Base-by-base conservation (phyloP, 2,797 vertebrate genomes). In the Sebastolobus altivelis region DNA sequence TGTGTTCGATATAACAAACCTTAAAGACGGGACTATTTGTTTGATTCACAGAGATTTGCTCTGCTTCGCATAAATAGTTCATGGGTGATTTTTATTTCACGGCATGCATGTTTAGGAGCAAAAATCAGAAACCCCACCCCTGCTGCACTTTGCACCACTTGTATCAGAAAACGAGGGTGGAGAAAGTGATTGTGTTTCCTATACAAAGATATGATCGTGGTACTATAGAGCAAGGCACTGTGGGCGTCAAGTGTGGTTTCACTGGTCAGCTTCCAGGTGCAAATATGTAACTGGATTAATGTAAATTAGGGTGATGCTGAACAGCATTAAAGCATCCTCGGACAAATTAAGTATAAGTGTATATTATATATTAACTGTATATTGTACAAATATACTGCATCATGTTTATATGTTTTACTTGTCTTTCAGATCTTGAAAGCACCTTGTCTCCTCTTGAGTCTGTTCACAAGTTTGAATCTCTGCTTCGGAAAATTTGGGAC, bases 391-490 rank as follows among this genome's bases (percentile, higher is more conserved):
- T 22, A 8, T 5, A 61, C 8, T 63, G 4, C 18, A 9, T 40
- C 31, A 60, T 29, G 5, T 31, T 54, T n/a, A 2, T 13, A 8
- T 37, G 6, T 18, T 62, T 69, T n/a, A 31, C 2, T 49, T 63
- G 2, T 49, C 69, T 68, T 73, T n/a, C 85, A 96, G 95, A 96
- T 96, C 86, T 92, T 92, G 88, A 93, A 93, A 90, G 88, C 91
- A 90, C 82, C 94, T 95, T 95, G 93, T 92, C 87, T 96, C 93
- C 82, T 94, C 88, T 82, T 95, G 83, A 92, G 92, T 93, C 90
- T 95, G 52, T 81, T 94, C 69, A 89, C 92, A 63, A 93, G 85
- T 85, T 80, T 95, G 54, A 93, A 92, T 88, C 86, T 93, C 72
- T 95, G 93, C 90, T 94, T 86, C 20, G 92, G 86, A 71, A 93